phyloP scores from a whole-genome alignment of 2,888 invertebrate genomes.

The Electrophaes corylata region DNA sequence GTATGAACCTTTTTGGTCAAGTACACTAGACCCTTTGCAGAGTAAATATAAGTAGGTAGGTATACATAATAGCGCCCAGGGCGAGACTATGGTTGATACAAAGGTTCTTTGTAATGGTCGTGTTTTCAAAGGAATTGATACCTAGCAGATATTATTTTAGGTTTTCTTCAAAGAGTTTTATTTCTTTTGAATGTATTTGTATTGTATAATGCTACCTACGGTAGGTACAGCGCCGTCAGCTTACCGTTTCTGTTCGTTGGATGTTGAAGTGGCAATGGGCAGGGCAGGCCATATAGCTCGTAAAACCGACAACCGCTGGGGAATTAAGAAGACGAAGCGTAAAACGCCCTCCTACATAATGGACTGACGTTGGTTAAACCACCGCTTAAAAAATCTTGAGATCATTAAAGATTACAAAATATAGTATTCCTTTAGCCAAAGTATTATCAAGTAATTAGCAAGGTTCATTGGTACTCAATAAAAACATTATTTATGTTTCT shows the following conservation, averaged over 20 bases:
- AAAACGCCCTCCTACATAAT: no score
- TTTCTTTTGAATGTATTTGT: slow-evolving; percentile 1
- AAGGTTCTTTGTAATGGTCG: neutral
- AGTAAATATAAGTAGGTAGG: neutral
- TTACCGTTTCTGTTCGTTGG: no score
- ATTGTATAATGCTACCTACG: neutral
- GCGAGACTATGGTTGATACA: neutral
- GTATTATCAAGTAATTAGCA: neutral
- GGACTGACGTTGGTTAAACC: no score
- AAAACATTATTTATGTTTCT: slow-evolving; percentile 17
- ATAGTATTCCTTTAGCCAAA: neutral
- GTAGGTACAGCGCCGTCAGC: no score
- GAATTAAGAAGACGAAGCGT: no score
- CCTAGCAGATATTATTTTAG: slow-evolving; percentile 13
- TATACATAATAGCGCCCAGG: neutral
- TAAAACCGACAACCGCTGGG: no score
- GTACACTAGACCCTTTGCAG: neutral
- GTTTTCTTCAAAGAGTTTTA: slow-evolving; percentile 7
- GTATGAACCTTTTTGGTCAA: neutral
- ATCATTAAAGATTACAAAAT: neutral
- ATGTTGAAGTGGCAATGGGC: no score
- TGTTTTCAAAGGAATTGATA: neutral
- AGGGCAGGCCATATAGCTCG: no score
- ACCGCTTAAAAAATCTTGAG: neutral
- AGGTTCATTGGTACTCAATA: neutral